Evolutionary conservation across 2,888 invertebrate genomes (phyloP), one percentile per base, ranked within the genome.

Genomic region (Tortrix viridana): DNA sequence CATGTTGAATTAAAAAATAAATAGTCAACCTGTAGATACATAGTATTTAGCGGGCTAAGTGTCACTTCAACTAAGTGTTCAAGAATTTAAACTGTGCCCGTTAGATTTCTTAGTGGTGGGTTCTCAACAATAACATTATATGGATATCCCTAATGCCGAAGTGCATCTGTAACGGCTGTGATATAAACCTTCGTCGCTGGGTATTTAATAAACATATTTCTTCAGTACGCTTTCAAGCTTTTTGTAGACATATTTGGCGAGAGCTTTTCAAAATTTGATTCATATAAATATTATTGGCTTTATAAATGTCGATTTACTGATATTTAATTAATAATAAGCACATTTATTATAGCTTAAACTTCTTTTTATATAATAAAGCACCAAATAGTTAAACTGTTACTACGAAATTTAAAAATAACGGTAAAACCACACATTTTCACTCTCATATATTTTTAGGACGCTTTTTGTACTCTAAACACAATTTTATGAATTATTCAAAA

Each of bases 151-250:
- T 85, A 81, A 89, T 88, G 85, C 83, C 84, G 79, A 82, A 83
- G 84, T 87, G 86, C 79, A 85, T 84, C 79, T 88, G 85, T 79
- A 82, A 85, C 82, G 83, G 86, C 84, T 89, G 88, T 89, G 86
- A 88, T 81, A 74, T 86, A 82, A 86, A 83, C 74, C 82, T 85
- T 79, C 85, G 80, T 77, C 84, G 77, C 84, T 89, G 88, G 89
- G 88, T 90, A 89, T 84, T 81, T 74, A 73, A 73, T 59, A 69
- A 70, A 67, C 66, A 55, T 65, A 65, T 70, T 73, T 68, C 70
- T 67, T 67, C 73, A 66, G 69, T 69, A 68, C 69, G 74, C 75
- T 83, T 82, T 53, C 41, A 69, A 66, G 81, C 80, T 82, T 83
- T 46, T 66, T 62, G 76, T 79, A 79, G 75, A 72, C 66, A 72